Base-by-base conservation (phyloP, 2,113 vertebrate species). In the Natator depressus region DNA sequence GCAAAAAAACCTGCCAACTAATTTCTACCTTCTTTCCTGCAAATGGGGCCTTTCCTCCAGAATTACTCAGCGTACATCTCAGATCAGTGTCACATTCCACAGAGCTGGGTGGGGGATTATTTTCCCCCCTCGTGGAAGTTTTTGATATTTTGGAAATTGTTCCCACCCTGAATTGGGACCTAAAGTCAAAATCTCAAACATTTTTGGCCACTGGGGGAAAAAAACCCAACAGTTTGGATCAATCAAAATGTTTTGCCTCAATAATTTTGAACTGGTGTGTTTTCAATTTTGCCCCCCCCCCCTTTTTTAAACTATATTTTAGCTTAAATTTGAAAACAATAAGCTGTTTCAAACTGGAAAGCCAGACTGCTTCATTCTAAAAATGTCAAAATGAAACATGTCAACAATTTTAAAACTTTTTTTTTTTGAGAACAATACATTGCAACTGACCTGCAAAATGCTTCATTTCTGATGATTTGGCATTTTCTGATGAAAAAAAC, bases 111-210 rank as follows among this genome's bases (percentile, higher is more conserved):
- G 0, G 24, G 54, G 55, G 47, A 8, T 0, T 0, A 35, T 24
- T 29, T 78, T 78, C 25, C 75, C 42, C 2, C 42, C 6, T 22
- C 0, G 0, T 0, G 2, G 11, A 24, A 0, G 0, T 19, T 13
- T 76, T 76, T 46, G 22, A 38, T 42, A 46, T 25, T 38, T 38
- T 46, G 11, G 25, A 42, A 13, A 13, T 46, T 6, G 20, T 76
- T 76, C 72, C 38, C 72, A 42, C 3, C 35, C 82, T 0, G 5
- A 0, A 0, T 2, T 62, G 90, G 82, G 38, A 76, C 1, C 54
- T 42, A 27, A 55, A 89, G 0, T 4, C 2, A 91, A 46, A 0
- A 0, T 19, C 65, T 72, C 1, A 0, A 53, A 20, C 6, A 53
- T 1, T 38, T 88, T 72, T 89, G 65, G 24, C 65, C 91, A 46